Conservation (phyloP, 2,797 vertebrate species). For the Ptychadena robeensis region DNA sequence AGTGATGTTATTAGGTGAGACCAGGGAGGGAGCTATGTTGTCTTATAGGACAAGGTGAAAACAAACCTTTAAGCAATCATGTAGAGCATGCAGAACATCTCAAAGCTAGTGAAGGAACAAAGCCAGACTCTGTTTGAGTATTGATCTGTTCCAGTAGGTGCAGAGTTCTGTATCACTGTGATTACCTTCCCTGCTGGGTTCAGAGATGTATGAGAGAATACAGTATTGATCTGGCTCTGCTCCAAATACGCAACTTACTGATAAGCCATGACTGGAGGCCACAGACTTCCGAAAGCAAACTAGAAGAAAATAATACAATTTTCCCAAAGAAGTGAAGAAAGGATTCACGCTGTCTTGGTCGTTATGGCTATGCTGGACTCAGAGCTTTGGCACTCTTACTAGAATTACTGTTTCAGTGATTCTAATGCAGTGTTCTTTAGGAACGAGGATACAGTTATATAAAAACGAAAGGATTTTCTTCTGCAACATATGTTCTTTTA, state of each 20-base stretch:
- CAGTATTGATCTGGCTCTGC: slow-evolving; percentile 91
- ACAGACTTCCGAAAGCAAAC: slow-evolving; percentile 78
- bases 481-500: background rate
- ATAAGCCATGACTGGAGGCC: slow-evolving; percentile 86
- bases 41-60: slow-evolving; percentile 81
- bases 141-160: slow-evolving; percentile 93
- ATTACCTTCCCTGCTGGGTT: slow-evolving; percentile 89
- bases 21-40: slow-evolving; percentile 71
- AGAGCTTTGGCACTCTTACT: slow-evolving; percentile 14
- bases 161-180: slow-evolving; percentile 82
- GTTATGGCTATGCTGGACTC: slow-evolving; percentile 53
- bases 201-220: slow-evolving; percentile 86
- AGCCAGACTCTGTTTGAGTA: slow-evolving; percentile 89
- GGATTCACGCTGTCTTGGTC: slow-evolving; percentile 33
- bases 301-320: slow-evolving; percentile 67
- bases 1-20: slow-evolving; percentile 77
- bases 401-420: slow-evolving; percentile 42
- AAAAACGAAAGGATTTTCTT: slow-evolving; percentile 13
- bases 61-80: slow-evolving; percentile 97
- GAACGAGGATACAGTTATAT: background rate
- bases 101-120: slow-evolving; percentile 91
- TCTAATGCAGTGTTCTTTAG: slow-evolving; percentile 24
- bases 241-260: slow-evolving; percentile 89
- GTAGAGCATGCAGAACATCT: slow-evolving; percentile 95
- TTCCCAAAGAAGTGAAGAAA: slow-evolving; percentile 51